phyloP scores from a whole-genome alignment of 1,140 invertebrate species.

The Camponotus floridanus region DNA sequence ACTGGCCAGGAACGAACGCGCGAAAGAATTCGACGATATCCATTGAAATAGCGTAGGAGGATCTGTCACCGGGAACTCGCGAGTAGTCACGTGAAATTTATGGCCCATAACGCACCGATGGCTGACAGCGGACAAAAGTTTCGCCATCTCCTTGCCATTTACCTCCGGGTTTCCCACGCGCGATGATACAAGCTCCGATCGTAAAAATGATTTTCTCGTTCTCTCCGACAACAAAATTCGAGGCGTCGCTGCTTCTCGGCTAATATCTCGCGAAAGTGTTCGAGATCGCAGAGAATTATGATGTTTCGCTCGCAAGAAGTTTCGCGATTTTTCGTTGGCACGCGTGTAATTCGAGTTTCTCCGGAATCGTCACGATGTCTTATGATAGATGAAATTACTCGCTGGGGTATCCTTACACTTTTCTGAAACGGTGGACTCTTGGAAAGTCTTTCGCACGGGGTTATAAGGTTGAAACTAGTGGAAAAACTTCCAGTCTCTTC shows the following conservation, averaged over 20 bases:
- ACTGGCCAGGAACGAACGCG: neutral
- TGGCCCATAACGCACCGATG: conserved; percentile 62
- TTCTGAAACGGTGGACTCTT: conserved; percentile 17
- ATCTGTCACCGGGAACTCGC: conserved; percentile 29
- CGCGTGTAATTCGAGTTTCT: neutral
- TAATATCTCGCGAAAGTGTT: conserved; percentile 64
- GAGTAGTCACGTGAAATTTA: conserved; percentile 67
- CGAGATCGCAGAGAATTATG: conserved; percentile 62
- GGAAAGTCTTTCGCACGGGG: neutral
- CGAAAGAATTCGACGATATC: conserved; percentile 44
- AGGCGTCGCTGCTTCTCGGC: neutral
- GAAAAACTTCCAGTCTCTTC: neutral
- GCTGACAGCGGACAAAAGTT: conserved; percentile 68
- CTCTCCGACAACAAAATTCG: neutral
- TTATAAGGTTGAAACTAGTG: neutral
- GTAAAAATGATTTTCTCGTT: conserved; percentile 68
- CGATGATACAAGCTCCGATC: conserved; percentile 63
- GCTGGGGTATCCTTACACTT: conserved; percentile 23
- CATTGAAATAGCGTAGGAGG: conserved; percentile 19
- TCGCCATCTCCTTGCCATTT: conserved; percentile 12
- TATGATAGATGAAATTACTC: conserved; percentile 55
- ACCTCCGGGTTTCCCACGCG: neutral
- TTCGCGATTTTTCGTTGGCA: conserved; percentile 21
- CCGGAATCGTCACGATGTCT: neutral
- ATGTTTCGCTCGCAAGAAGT: neutral